Base-by-base conservation (phyloP, 1,140 invertebrate species). In the Cephus cinctus region DNA sequence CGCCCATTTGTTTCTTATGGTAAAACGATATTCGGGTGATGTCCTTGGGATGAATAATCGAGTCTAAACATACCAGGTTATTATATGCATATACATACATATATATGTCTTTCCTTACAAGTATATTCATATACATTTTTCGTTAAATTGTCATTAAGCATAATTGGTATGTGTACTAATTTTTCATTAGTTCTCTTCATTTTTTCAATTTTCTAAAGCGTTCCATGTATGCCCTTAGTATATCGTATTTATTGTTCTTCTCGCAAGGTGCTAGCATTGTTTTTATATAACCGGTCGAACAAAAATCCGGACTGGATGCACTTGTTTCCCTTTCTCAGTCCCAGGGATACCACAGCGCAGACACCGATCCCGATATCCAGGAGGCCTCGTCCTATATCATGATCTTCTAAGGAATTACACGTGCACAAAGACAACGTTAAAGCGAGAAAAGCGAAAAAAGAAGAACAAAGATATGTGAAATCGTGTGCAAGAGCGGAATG, bases 251-350 rank as follows among this genome's bases (percentile, higher is more conserved):
- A 12, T 30, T 30, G 11, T 30, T 30, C 2, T 30, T 11, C 34
- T 54, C 65, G 57, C 57, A 22, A 50, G 43, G 50, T n/a, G n/a
- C n/a, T n/a, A n/a, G n/a, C n/a, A n/a, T n/a, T n/a, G n/a, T n/a
- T n/a, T n/a, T n/a, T n/a, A n/a, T n/a, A n/a, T n/a, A n/a, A n/a
- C n/a, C n/a, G n/a, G n/a, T n/a, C n/a, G n/a, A n/a, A n/a, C n/a
- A n/a, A n/a, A n/a, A n/a, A n/a, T 69, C 68, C 54, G 68, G 67
- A 25, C 61, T 73, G 65, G 72, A 70, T 66, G 71, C 71, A 69
- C 71, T 73, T 69, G 62, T 73, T 65, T 75, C 65, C 43, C 60
- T 75, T 65, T 73, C 67, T 57, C 67, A 71, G 59, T 59, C 66
- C 41, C 67, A 71, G 64, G 66, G 61, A 51, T 71, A 71, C 61